Percentiles rank a stretch among this genome's conserved stretches.
These are phyloP conservation scores for Austrofundulus limnaeus DNA, from an alignment of 2,113 vertebrate species.

Conservation along the genomic window DNA sequence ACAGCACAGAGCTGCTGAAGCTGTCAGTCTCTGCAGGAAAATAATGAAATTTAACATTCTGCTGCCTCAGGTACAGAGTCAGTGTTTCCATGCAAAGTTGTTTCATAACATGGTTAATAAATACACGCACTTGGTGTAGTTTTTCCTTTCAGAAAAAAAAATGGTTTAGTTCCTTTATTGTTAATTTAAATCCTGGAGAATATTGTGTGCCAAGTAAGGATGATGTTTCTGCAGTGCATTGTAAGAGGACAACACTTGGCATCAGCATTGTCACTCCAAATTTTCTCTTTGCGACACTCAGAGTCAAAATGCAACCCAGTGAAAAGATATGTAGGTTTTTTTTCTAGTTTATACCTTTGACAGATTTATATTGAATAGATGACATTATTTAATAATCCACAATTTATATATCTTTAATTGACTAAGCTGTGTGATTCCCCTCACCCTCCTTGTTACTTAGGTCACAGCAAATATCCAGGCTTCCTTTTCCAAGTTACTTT, in stretches of 20 bases:
- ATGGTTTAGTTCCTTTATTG: constrained; percentile 16
- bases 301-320: constrained; percentile 66
- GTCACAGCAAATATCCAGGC: constrained; percentile 32
- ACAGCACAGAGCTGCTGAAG: constrained; percentile 27
- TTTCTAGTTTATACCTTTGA: constrained; percentile 23
- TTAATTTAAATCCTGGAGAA: constrained; percentile 29
- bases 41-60: constrained; percentile 8
- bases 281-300: constrained; percentile 62
- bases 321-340: constrained; percentile 25
- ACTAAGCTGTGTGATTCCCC: not conserved
- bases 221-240: constrained; percentile 59
- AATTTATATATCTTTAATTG: constrained; percentile 1
- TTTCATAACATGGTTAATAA: constrained; percentile 7
- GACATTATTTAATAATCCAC: constrained; percentile 18
- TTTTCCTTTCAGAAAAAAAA: not conserved
- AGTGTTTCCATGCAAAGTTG: constrained; percentile 21
- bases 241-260: constrained; percentile 55
- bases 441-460: constrained; percentile 21
- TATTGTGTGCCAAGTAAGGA: constrained; percentile 34
- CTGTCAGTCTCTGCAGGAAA: constrained; percentile 30
- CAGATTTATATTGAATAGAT: constrained; percentile 17
- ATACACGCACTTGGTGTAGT: not conserved
- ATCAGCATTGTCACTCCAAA: constrained; percentile 71
- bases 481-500: constrained; percentile 28
- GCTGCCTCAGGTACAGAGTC: constrained; percentile 19